These are phyloP conservation scores for Connochaetes taurinus DNA, from an alignment of 2,113 vertebrate genomes.

Conservation along the genomic window DNA sequence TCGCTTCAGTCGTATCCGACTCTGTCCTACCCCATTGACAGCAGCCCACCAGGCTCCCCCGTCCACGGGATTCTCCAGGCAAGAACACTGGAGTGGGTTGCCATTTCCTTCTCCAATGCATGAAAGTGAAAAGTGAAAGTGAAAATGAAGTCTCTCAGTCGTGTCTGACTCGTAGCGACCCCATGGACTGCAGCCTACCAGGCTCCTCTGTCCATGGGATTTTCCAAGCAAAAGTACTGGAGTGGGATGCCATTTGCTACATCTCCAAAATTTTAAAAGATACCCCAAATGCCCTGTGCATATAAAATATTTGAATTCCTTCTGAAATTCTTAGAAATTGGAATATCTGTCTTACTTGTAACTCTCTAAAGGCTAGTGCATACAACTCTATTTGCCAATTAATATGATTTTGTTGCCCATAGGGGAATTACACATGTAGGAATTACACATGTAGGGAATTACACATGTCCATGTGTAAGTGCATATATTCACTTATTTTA, in stretches of 20 bases:
- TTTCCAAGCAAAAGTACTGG: too few relatives aligned
- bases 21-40: too few relatives aligned
- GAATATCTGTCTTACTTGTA: background rate
- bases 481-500: background rate
- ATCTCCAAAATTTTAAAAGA: background rate
- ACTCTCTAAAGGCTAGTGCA: background rate
- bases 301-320: background rate
- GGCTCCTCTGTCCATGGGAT: too few relatives aligned
- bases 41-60: too few relatives aligned
- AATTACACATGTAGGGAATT: background rate
- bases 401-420: background rate
- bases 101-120: too few relatives aligned
- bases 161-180: accelerated
- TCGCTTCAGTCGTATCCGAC: too few relatives aligned
- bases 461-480: background rate
- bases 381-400: background rate
- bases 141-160: too few relatives aligned
- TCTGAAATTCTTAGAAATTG: background rate
- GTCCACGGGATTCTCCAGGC: too few relatives aligned
- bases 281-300: background rate
- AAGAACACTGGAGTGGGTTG: too few relatives aligned
- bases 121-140: too few relatives aligned
- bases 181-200: too few relatives aligned
- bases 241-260: background rate
- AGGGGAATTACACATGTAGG: background rate